Evolutionary conservation across 2,113 vertebrate species (phyloP).

Genomic region (Phrynocephalus versicolor): DNA sequence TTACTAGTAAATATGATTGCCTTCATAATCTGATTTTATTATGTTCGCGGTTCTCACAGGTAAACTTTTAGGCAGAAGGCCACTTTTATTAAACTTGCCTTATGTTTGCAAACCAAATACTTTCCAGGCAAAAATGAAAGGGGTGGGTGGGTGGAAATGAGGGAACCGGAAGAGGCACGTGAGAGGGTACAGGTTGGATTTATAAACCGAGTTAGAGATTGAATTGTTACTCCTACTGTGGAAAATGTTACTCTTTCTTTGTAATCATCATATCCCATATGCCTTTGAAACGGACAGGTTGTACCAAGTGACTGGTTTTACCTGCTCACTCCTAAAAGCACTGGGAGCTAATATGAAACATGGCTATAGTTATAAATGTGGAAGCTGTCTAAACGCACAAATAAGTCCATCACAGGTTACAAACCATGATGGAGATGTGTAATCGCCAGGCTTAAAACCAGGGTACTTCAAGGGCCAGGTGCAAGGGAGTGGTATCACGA

Average conservation of each 20-base stretch:
- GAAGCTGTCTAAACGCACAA: too few relatives aligned
- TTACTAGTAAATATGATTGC: constrained; percentile 97
- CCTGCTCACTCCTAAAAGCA: neutral
- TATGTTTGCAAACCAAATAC: constrained; percentile 74
- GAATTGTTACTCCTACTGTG: constrained; percentile 46
- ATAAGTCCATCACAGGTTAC: too few relatives aligned
- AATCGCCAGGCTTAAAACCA: too few relatives aligned
- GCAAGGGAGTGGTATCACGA: too few relatives aligned
- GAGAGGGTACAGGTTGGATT: constrained; percentile 16
- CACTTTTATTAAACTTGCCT: constrained; percentile 90
- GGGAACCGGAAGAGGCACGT: neutral
- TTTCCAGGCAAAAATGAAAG: constrained; percentile 64
- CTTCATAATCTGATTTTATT: constrained; percentile 98
- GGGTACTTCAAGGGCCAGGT: too few relatives aligned
- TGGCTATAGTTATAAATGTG: neutral
- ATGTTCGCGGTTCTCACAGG: constrained; percentile 93
- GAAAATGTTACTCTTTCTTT: constrained; percentile 27
- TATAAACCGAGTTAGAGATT: constrained; percentile 50
- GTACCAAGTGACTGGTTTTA: neutral
- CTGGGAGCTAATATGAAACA: neutral
- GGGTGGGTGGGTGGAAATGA: neutral
- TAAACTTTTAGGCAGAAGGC: constrained; percentile 89
- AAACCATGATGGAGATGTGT: too few relatives aligned
- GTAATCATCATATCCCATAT: constrained; percentile 1
- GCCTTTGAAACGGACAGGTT: neutral